Base-by-base conservation (phyloP, 2,888 invertebrate species). In the Micoletzkya japonica region DNA sequence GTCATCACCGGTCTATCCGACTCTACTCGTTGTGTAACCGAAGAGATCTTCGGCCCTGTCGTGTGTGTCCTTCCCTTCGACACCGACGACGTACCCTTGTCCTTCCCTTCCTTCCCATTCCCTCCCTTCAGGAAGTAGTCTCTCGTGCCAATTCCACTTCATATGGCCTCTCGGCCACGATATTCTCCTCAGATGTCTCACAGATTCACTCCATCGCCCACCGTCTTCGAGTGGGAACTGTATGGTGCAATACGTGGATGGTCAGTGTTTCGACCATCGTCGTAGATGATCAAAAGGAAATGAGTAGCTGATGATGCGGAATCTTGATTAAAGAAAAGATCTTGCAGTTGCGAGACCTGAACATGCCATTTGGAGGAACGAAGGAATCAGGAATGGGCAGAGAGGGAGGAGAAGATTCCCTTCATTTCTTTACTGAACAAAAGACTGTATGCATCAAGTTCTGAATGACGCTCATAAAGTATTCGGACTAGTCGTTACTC, bases 231-330 rank as follows among this genome's bases (percentile, higher is more conserved):
- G 89, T 88, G 2, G 89, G 89, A 20, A 89, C 89, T 0, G 89
- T 89, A 20, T 89, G 89, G 89, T 87, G 87, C 66, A 89, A 89
- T 77, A 89, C 89, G 74, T 89, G 89, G 89, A 78, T 89, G 81
- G 86, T 82, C n/a, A n/a, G n/a, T n/a, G n/a, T n/a, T n/a, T n/a
- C n/a, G n/a, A n/a, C n/a, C n/a, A n/a, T n/a, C n/a, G 49, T 44
- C 49, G 14, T 44, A 20, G n/a, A 20, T 17, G 49, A 14, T n/a
- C n/a, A 14, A 20, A 44, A 20, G 14, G 49, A 17, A 44, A 14
- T n/a, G n/a, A 67, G 24, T 64, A 32, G 49, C 36, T 28, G 63
- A 69, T 36, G 36, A 28, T 34, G 4, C 10, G 26, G 24, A 10
- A 54, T n/a, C n/a, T n/a, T n/a, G n/a, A n/a, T n/a, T n/a, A n/a